Conservation (phyloP, 2,113 vertebrate species). For the Lampris megalopsis region DNA sequence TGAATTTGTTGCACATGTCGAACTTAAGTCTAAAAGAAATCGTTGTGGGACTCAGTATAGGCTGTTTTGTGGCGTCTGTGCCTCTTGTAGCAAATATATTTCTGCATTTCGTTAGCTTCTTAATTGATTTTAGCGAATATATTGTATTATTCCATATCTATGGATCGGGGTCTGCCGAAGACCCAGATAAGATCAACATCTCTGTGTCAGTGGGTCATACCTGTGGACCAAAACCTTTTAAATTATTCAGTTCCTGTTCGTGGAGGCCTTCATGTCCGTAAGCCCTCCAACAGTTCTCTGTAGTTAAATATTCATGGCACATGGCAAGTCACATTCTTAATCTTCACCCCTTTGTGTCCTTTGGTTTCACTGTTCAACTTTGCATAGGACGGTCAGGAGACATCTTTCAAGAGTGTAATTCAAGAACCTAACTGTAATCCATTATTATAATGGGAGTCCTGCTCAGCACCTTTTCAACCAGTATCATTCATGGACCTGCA, state of each 20-base stretch:
- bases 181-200: conserved; percentile 53
- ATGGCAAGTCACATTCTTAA: conserved; percentile 68
- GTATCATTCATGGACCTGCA: conserved; percentile 38
- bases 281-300: conserved; percentile 60
- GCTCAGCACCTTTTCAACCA: conserved; percentile 37
- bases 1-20: no score
- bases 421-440: conserved; percentile 51
- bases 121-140: neutral
- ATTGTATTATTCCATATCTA: conserved; percentile 17
- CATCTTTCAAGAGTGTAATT: conserved; percentile 33
- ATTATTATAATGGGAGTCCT: conserved; percentile 55
- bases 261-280: conserved; percentile 48
- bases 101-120: neutral
- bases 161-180: conserved; percentile 12
- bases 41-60: no score
- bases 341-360: conserved; percentile 60
- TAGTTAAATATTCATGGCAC: conserved; percentile 77
- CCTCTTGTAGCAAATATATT: neutral
- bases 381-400: conserved; percentile 35
- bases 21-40: no score
- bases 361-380: conserved; percentile 58
- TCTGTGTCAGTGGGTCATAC: conserved; percentile 71
- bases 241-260: conserved; percentile 70
- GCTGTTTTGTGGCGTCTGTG: no score
- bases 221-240: conserved; percentile 51